Evolutionary conservation across 2,113 vertebrate genomes (phyloP).

Genomic region (Vombatus ursinus): DNA sequence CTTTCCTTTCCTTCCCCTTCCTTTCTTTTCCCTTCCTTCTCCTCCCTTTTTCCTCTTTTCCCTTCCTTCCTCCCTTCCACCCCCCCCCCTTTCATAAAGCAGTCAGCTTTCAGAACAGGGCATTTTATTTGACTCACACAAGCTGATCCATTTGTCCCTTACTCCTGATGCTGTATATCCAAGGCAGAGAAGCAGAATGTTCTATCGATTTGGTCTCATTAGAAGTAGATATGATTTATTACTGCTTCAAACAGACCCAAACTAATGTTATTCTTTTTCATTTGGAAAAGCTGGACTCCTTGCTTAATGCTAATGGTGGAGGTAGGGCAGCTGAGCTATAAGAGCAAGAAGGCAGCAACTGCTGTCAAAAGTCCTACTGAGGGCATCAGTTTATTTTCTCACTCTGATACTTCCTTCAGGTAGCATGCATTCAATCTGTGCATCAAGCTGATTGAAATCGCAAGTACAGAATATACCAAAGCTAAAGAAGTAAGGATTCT

Average conservation of each 20-base stretch:
- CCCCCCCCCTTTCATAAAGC: background rate
- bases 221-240: background rate
- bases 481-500: background rate
- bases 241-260: background rate
- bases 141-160: background rate
- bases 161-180: background rate
- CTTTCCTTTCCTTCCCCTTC: background rate
- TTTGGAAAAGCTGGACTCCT: background rate
- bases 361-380: background rate
- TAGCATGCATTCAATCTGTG: no score
- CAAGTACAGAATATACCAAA: background rate
- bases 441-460: background rate
- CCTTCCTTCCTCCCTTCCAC: no score
- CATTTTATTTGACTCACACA: background rate
- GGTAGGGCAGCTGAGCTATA: background rate
- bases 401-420: background rate
- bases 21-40: rapidly evolving
- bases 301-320: background rate
- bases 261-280: background rate
- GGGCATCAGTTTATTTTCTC: background rate
- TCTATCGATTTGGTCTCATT: background rate
- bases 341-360: background rate
- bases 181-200: background rate
- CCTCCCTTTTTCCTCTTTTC: no score
- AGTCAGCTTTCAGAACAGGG: background rate